phyloP scores from a whole-genome alignment of 64 coral and sea anemone genomes.

The Astreopora myriophthalma region DNA sequence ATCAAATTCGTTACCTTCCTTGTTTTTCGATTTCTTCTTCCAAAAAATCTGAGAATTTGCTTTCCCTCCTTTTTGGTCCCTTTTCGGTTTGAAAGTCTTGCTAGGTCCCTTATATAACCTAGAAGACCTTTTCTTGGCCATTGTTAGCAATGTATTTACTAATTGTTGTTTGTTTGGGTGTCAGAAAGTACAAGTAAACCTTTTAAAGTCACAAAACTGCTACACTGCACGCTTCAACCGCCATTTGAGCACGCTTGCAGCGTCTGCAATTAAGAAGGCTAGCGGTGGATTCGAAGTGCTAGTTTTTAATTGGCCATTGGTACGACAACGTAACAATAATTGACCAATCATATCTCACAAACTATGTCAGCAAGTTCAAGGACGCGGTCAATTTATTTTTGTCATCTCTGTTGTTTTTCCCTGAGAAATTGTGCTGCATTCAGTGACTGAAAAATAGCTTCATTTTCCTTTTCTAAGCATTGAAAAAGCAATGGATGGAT shows the following conservation, averaged over 20 bases:
- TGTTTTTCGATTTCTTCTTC: background rate
- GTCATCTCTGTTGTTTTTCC: too few species aligned
- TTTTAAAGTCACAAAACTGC: background rate
- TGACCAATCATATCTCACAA: background rate
- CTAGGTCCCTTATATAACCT: background rate
- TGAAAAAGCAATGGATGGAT: slow-evolving; percentile 21
- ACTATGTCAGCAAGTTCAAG: background rate
- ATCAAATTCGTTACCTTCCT: slow-evolving; percentile 1
- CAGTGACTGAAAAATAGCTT: background rate
- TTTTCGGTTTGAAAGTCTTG: background rate
- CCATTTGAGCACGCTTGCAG: background rate
- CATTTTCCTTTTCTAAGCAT: background rate
- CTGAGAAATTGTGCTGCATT: background rate
- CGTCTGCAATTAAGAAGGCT: background rate
- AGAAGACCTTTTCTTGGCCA: background rate
- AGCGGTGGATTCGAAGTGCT: background rate
- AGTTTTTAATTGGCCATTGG: background rate
- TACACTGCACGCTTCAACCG: background rate
- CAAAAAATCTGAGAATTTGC: background rate
- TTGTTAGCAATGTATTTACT: background rate
- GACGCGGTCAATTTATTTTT: slow-evolving; percentile 5
- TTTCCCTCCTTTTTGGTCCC: background rate
- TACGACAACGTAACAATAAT: background rate
- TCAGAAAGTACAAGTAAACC: background rate
- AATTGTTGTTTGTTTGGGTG: background rate